Percentiles rank a stretch among this genome's conserved stretches.
Conservation (phyloP, 2,797 vertebrate species). For the Phylloscopus collybita region DNA sequence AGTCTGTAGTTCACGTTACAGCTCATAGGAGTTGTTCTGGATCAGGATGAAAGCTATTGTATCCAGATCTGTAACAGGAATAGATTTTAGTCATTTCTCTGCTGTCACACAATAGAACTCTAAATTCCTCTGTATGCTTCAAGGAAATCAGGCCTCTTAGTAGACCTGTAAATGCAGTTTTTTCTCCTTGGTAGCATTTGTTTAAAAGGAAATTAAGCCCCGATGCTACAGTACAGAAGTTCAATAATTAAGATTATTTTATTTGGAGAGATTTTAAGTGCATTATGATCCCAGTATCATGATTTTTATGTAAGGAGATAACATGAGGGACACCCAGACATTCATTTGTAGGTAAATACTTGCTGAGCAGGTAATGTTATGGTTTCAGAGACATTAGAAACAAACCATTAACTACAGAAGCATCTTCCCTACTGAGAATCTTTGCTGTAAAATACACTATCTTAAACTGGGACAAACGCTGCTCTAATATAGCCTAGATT, state of each 20-base stretch:
- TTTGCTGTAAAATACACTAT: neutral
- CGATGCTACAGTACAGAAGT: neutral
- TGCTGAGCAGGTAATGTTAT: neutral
- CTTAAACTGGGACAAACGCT: slow-evolving; percentile 6
- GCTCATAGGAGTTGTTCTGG: neutral
- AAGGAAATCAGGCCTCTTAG: neutral
- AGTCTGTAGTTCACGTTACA: neutral
- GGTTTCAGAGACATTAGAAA: slow-evolving; percentile 42
- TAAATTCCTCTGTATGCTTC: neutral
- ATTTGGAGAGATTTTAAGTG: slow-evolving; percentile 1
- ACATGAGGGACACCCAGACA: neutral
- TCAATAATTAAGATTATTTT: neutral
- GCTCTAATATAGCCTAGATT: slow-evolving; percentile 3
- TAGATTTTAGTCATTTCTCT: neutral
- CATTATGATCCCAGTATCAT: neutral
- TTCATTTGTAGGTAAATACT: slow-evolving; percentile 10
- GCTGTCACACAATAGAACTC: neutral
- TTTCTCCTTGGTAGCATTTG: neutral
- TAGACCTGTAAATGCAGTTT: neutral
- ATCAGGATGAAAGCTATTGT: slow-evolving; percentile 9
- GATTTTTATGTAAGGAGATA: neutral
- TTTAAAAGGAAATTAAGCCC: neutral
- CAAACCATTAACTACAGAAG: slow-evolving; percentile 26
- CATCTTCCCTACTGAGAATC: neutral
- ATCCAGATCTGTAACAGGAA: neutral